phyloP scores from a whole-genome alignment of 2,888 invertebrate genomes.

The Smittia sp. region DNA sequence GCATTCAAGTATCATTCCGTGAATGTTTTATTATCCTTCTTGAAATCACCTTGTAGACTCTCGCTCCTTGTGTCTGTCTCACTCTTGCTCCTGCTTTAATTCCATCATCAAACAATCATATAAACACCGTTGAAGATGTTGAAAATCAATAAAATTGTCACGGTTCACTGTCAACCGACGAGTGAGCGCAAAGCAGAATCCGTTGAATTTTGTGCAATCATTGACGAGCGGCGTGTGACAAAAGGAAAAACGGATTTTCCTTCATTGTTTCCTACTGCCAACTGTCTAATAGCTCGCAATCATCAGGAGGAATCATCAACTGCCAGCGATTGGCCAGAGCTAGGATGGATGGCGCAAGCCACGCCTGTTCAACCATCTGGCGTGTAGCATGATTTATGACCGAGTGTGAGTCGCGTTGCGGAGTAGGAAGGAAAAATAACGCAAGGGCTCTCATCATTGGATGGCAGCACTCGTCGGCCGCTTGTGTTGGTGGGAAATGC shows the following conservation, averaged over 20 bases:
- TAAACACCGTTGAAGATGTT: constrained; percentile 25
- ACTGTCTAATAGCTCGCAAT: constrained; percentile 1
- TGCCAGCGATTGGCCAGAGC: background rate
- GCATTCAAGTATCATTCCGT: constrained; percentile 40
- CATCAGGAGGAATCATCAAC: constrained; percentile 30
- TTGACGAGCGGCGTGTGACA: background rate
- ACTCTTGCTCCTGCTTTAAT: constrained; percentile 30
- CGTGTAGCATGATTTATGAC: background rate
- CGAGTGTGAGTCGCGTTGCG: background rate
- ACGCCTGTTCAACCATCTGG: background rate
- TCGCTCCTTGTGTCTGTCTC: background rate
- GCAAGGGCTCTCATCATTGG: constrained; percentile 32
- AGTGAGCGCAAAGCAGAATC: background rate
- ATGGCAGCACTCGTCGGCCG: background rate
- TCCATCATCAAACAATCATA: constrained; percentile 39
- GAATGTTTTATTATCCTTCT: constrained; percentile 41
- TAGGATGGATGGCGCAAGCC: background rate
- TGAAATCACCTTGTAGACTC: constrained; percentile 40
- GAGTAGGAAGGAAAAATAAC: constrained; percentile 10
- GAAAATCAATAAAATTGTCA: constrained; percentile 13
- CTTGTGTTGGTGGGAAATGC: background rate
- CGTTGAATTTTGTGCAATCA: constrained; percentile 29
- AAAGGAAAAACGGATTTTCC: background rate
- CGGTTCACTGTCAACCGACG: constrained; percentile 10
- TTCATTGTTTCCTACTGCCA: background rate